phyloP scores from a whole-genome alignment of 2,888 invertebrate genomes.

The Caenorhabditis sp. region DNA sequence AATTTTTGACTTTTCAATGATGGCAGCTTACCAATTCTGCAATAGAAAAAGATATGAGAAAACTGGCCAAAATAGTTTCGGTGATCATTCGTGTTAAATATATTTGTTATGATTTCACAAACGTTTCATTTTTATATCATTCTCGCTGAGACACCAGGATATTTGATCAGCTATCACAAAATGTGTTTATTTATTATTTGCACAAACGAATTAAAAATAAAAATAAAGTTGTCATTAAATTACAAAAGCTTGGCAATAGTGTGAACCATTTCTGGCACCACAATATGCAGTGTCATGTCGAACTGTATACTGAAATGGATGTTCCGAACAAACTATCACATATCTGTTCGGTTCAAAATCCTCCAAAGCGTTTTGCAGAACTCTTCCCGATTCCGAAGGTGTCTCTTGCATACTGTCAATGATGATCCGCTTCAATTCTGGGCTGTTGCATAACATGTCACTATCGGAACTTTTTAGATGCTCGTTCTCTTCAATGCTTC shows the following conservation, averaged over 20 bases:
- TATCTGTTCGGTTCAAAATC: background rate
- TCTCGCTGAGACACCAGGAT: background rate
- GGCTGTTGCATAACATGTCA: background rate
- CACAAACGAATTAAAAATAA: background rate
- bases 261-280: conserved; percentile 37
- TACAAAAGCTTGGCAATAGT: conserved; percentile 42
- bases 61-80: background rate
- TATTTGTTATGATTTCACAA: background rate
- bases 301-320: conserved; percentile 26
- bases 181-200: background rate
- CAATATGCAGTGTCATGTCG: conserved; percentile 36
- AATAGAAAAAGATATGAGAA: background rate
- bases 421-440: background rate
- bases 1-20: no score
- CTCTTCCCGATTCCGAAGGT: background rate
- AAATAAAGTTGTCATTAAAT: conserved; percentile 10
- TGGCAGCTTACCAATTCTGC: background rate
- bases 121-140: background rate
- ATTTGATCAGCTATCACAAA: background rate
- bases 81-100: background rate
- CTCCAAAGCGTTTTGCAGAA: background rate
- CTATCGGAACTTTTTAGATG: background rate
- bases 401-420: background rate
- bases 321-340: background rate
- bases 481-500: background rate